Conservation (phyloP, 2,888 invertebrate species). For the Horisme vitalbata region DNA sequence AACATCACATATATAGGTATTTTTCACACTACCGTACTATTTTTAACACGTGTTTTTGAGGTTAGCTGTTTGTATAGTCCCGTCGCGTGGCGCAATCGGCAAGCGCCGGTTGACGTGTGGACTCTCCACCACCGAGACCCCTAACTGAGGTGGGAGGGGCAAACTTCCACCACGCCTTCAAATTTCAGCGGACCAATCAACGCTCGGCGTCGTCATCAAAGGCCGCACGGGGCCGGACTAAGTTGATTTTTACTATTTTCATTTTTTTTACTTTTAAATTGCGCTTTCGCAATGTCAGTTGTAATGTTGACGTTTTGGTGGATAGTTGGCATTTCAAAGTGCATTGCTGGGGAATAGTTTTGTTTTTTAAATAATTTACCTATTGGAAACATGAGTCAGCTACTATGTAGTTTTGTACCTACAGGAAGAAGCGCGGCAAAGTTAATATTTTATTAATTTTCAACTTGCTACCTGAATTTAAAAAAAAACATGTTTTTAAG, state of each 20-base stretch:
- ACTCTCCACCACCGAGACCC: conserved; percentile 60
- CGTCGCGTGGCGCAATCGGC: conserved; percentile 75
- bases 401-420: conserved; percentile 13
- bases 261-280: conserved; percentile 67
- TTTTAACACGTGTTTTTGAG: conserved; percentile 58
- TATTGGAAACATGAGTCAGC: conserved; percentile 25
- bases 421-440: conserved; percentile 4
- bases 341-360: conserved; percentile 44
- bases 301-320: conserved; percentile 57
- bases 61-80: conserved; percentile 39
- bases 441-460: conserved; percentile 3
- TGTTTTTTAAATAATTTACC: conserved; percentile 26
- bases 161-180: conserved; percentile 58
- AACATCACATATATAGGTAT: conserved; percentile 32
- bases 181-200: conserved; percentile 55
- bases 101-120: conserved; percentile 78
- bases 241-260: conserved; percentile 72
- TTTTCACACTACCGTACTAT: conserved; percentile 27
- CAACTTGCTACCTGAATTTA: no score
- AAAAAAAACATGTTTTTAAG: no score
- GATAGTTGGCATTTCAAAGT: conserved; percentile 53
- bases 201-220: conserved; percentile 58
- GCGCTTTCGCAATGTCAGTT: conserved; percentile 63
- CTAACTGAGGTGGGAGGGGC: conserved; percentile 70
- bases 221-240: conserved; percentile 75